Base-by-base conservation (phyloP, 1,140 invertebrate genomes). In the Batillaria attramentaria region DNA sequence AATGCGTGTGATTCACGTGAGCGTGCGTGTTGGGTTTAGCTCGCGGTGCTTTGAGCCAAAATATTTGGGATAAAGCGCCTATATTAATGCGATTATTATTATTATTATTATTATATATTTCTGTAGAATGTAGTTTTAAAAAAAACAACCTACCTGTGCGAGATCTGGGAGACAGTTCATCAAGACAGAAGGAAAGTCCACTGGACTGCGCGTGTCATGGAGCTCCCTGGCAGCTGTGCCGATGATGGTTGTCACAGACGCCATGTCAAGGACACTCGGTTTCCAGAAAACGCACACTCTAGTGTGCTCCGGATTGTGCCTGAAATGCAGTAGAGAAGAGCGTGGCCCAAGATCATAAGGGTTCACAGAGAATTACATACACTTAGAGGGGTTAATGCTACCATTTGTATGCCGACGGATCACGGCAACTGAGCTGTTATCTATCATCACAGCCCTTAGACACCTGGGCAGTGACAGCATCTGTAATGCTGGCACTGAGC, bases 241-340 rank as follows among this genome's bases (percentile, higher is more conserved):
- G 41, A 41, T 60, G n/a, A 39, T 54, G 60, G 37, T 78, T 69
- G 33, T 77, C 76, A 78, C 72, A 24, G 50, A 84, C n/a, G 33
- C 77, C 79, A 68, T 43, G 39, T 72, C 35, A 39, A 68, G 79
- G 46, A 54, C 54, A 43, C 69, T 80, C 65, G 13, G 79, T 42
- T 42, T 68, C 54, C 42, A 81, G 62, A 62, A 79, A 31, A 69
- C 77, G 70, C 42, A 76, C 62, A 72, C 57, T 80, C 28, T 50
- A 37, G 39, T 57, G 33, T 78, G 41, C 69, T 42, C 57, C 28
- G 70, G 65, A 77, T 57, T 54, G 60, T 60, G 81, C 60, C 33
- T 81, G 60, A 70, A 82, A 77, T 8, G 10, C n/a, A n/a, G n/a
- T n/a, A n/a, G n/a, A n/a, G n/a, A n/a, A n/a, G n/a, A n/a, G n/a